Percentiles rank a stretch among this genome's conserved stretches.
These are phyloP conservation scores for Mustela nigripes DNA, from an alignment of 2,113 vertebrate species.

Conservation along the genomic window DNA sequence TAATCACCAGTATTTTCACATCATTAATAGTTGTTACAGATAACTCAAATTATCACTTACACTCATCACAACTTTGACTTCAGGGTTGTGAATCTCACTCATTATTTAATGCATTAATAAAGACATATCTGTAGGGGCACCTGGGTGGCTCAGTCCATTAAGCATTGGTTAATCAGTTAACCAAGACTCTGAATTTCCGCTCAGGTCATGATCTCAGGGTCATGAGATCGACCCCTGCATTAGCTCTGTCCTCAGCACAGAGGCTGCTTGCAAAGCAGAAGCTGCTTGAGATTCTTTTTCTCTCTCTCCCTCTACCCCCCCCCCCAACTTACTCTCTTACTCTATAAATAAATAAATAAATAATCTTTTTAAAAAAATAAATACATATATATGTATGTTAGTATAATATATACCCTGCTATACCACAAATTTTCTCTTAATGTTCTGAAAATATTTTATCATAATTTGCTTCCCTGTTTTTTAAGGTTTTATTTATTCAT, in stretches of 20 bases:
- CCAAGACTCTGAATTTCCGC: too few relatives aligned
- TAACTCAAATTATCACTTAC: neutral
- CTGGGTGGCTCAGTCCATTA: too few relatives aligned
- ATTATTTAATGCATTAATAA: neutral
- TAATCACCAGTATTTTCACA: constrained; percentile 60
- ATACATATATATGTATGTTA: neutral
- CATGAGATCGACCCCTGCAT: neutral
- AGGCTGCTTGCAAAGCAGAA: neutral
- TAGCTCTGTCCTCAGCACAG: neutral
- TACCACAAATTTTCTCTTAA: neutral
- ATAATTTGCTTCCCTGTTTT: neutral
- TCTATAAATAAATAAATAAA: neutral
- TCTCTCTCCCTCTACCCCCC: neutral
- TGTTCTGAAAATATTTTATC: constrained; percentile 25
- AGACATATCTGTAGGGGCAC: neutral
- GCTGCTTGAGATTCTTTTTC: neutral
- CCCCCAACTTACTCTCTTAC: neutral
- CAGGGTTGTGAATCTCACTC: neutral
- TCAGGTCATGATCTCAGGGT: too few relatives aligned
- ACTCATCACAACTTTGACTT: neutral
- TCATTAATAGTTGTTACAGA: neutral
- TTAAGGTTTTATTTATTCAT: too few relatives aligned
- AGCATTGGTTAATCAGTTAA: too few relatives aligned
- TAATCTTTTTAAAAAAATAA: neutral
- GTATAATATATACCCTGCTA: neutral